Percentiles rank a stretch among this genome's conserved stretches.
phyloP scores from a whole-genome alignment of 1,140 invertebrate genomes.

The Anoplolepis gracilipes region DNA sequence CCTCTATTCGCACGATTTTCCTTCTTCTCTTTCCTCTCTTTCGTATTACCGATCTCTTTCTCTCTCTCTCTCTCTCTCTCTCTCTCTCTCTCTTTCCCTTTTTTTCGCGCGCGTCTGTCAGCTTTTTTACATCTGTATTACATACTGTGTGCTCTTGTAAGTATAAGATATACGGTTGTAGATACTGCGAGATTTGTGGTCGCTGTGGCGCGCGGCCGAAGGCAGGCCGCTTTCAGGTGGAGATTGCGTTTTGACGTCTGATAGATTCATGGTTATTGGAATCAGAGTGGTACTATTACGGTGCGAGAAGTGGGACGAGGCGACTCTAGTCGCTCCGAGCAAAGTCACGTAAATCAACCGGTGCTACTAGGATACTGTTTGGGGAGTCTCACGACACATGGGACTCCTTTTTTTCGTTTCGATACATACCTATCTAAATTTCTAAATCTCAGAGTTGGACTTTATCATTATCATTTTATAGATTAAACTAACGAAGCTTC shows the following conservation, averaged over 20 bases:
- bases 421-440: constrained; percentile 15
- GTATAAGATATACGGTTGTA: constrained; percentile 78
- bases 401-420: constrained; percentile 6
- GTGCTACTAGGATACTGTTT: constrained; percentile 42
- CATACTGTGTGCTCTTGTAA: constrained; percentile 59
- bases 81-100: neutral
- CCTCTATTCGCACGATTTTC: constrained; percentile 49
- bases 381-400: constrained; percentile 27
- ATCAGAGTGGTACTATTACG: constrained; percentile 83
- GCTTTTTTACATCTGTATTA: constrained; percentile 74
- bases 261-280: constrained; percentile 87
- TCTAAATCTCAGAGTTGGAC: neutral
- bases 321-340: constrained; percentile 54
- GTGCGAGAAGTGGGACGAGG: constrained; percentile 57
- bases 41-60: constrained; percentile 21
- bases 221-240: constrained; percentile 79
- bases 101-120: constrained; percentile 34
- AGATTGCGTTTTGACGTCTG: constrained; percentile 86
- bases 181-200: constrained; percentile 83
- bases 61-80: neutral
- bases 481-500: neutral
- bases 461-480: neutral
- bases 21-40: constrained; percentile 14
- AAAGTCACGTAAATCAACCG: constrained; percentile 70
- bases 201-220: constrained; percentile 57